These are phyloP conservation scores for Microtus pennsylvanicus DNA, from an alignment of 2,113 vertebrate genomes.

Conservation along the genomic window DNA sequence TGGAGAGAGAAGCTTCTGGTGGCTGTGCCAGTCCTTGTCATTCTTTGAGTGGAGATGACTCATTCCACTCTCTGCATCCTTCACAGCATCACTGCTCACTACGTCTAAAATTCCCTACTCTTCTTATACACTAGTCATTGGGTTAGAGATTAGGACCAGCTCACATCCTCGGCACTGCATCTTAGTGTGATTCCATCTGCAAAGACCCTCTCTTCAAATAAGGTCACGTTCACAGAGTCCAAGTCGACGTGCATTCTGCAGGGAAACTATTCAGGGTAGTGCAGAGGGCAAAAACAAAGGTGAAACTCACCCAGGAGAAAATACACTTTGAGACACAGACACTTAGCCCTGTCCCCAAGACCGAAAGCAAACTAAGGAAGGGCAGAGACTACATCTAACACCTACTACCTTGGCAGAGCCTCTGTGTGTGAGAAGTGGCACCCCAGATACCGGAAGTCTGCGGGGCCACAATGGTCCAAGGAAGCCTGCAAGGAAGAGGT, in stretches of 20 bases:
- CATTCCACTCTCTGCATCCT: not conserved
- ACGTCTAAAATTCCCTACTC: not conserved
- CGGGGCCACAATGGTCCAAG: not conserved
- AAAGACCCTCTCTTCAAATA: not conserved
- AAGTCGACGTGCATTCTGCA: not conserved
- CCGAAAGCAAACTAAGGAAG: not conserved
- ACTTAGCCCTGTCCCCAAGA: not conserved
- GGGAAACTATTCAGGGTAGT: not conserved
- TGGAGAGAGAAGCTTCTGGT: not conserved
- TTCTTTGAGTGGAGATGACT: rapidly evolving
- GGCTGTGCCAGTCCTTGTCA: not conserved
- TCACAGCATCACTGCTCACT: not conserved
- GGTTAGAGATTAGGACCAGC: not conserved
- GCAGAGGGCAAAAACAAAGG: not conserved
- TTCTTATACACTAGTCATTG: not conserved
- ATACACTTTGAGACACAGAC: not conserved
- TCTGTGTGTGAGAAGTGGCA: not conserved
- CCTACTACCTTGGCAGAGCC: not conserved
- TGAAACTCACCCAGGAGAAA: not conserved
- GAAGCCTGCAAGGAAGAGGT: not conserved
- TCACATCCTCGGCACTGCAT: not conserved
- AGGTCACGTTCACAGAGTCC: not conserved
- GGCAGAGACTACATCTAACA: not conserved
- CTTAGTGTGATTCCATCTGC: not conserved
- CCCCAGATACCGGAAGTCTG: not conserved